Evolutionary conservation across 2,888 invertebrate genomes (phyloP).

Genomic region (Coelogynopora nodosa): DNA sequence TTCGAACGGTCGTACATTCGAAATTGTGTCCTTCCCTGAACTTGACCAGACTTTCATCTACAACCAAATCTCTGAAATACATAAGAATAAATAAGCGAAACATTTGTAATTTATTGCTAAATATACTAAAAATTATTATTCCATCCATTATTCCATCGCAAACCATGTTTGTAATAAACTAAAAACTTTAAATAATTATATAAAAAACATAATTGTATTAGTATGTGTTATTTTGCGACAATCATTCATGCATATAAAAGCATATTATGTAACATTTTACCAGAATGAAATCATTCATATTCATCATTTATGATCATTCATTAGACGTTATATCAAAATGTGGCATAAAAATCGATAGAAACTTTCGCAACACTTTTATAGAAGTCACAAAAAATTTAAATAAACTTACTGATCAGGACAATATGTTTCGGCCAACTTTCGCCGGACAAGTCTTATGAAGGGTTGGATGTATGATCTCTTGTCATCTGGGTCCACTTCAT

Average conservation of each 20-base stretch:
- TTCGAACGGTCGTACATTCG: background rate
- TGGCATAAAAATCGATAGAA: too few species aligned
- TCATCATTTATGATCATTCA: too few species aligned
- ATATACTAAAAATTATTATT: background rate
- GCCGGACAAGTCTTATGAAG: background rate
- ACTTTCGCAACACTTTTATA: background rate
- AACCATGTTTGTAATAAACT: background rate
- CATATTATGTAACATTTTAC: too few species aligned
- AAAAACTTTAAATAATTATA: background rate
- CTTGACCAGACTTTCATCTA: background rate
- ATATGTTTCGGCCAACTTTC: background rate
- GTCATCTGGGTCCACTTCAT: background rate
- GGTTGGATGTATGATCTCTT: background rate
- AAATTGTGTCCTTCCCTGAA: background rate
- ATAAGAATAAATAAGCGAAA: background rate
- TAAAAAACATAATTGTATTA: background rate
- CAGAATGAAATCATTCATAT: too few species aligned
- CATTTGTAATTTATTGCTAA: background rate
- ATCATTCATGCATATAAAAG: too few species aligned
- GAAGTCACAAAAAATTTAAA: background rate
- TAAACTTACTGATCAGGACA: slow-evolving; percentile 9
- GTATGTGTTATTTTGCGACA: too few species aligned
- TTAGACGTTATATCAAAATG: too few species aligned
- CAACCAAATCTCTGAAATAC: slow-evolving; percentile 3
- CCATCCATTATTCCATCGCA: background rate